Conservation (phyloP, 1,140 invertebrate species). For the Zophobas morio region DNA sequence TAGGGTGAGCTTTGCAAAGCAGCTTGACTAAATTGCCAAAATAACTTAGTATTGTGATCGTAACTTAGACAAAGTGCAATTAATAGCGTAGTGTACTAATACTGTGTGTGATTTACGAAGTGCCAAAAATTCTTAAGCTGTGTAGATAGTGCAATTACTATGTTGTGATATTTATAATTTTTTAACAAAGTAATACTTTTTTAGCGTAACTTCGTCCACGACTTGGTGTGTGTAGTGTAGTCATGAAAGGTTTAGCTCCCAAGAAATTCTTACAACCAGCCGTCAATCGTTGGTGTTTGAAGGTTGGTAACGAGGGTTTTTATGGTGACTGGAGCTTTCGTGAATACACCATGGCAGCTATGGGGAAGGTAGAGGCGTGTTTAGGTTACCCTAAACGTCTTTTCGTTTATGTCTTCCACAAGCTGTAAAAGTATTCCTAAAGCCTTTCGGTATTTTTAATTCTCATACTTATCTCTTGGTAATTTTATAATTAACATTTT, state of each 20-base stretch:
- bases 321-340: too few relatives aligned
- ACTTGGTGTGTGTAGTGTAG: too few relatives aligned
- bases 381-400: too few relatives aligned
- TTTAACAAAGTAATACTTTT: conserved; percentile 25
- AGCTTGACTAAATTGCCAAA: background rate
- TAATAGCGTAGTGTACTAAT: conserved; percentile 10
- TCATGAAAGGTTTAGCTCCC: too few relatives aligned
- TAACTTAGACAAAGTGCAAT: conserved; percentile 32
- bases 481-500: background rate
- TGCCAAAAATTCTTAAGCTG: conserved; percentile 28
- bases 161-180: conserved; percentile 39
- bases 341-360: too few relatives aligned
- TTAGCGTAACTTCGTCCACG: background rate
- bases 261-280: too few relatives aligned
- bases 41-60: conserved; percentile 23
- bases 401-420: background rate
- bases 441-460: background rate
- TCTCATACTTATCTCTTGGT: background rate
- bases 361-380: too few relatives aligned
- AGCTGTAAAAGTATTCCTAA: background rate
- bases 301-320: too few relatives aligned
- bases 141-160: conserved; percentile 24
- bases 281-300: too few relatives aligned
- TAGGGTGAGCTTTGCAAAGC: conserved; percentile 3
- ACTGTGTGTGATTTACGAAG: conserved; percentile 21